Base-by-base conservation (phyloP, 1,140 invertebrate species). In the Polyergus mexicanus region DNA sequence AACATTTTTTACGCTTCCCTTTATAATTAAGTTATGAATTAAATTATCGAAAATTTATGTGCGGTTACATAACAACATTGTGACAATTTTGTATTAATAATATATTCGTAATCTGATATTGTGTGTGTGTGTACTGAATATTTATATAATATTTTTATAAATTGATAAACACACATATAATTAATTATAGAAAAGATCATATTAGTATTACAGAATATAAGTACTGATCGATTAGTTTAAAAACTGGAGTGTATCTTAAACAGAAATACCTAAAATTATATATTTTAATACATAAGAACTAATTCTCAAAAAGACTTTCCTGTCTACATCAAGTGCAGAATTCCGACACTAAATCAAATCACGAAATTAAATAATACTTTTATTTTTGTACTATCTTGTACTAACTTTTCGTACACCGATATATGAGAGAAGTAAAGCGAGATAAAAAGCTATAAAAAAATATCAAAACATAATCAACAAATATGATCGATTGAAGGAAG, bases 71-170 rank as follows among this genome's bases (percentile, higher is more conserved):
- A 54, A 60, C 35, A 60, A 44, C 19, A 32, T 63, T 10, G 56
- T 77, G 19, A 51, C 22, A 2, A 65, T 77, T 65, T 44, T 13
- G 38, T 10, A 25, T 32, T 10, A 22, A 32, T 47, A 44, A 7
- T 7, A 6, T 16, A 25, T 22, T 22, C 19, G 2, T 60, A 25
- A 0, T 10, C 22, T 47, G 47, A 35, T 77, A 65, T 38, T 35
- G 10, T 44, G 10, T 44, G 41, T 44, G 32, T 44, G 10, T 44
- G 41, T 44, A 44, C 10, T 13, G n/a, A 78, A 66, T 28, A 0
- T 6, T 25, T 60, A 38, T n/a, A 44, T 68, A 68, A 28, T 35
- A 69, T 56, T 56, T 80, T 41, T 54, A 10, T 8, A 22, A 69
- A 58, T 25, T 58, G 16, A 41, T 69, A 3, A 51, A 56, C 16